These are phyloP conservation scores for Manis crassicaudata DNA, from an alignment of 2,797 vertebrate species.

Conservation along the genomic window DNA sequence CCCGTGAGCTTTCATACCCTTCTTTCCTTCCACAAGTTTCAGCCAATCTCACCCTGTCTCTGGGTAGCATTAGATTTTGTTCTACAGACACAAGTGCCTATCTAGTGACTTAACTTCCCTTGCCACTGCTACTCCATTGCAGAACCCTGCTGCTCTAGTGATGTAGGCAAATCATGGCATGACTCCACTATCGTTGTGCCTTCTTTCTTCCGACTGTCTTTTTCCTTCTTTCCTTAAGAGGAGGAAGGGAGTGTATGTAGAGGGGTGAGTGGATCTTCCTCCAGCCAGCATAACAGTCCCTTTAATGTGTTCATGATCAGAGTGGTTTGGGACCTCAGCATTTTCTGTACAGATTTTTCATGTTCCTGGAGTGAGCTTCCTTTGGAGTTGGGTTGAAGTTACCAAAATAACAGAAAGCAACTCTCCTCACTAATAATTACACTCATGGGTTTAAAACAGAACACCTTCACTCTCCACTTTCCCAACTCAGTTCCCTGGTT, in stretches of 20 bases:
- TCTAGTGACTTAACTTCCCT: not conserved
- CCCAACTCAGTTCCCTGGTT: not conserved
- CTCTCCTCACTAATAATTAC: not conserved
- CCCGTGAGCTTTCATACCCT: not conserved
- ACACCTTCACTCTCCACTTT: not conserved
- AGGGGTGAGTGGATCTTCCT: not conserved
- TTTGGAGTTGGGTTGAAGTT: not conserved
- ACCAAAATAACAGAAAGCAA: not conserved
- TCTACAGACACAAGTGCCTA: not conserved
- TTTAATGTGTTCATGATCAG: not conserved
- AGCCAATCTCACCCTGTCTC: not conserved
- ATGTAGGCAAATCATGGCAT: not conserved
- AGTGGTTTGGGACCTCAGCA: not conserved
- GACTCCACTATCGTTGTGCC: too few relatives aligned
- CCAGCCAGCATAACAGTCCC: not conserved
- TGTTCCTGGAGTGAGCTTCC: not conserved
- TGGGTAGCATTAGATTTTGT: not conserved
- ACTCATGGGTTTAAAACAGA: not conserved
- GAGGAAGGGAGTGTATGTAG: not conserved
- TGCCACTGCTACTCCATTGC: not conserved
- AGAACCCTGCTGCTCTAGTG: not conserved
- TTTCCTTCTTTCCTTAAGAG: not conserved
- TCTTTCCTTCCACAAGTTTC: not conserved
- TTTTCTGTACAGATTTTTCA: conserved; percentile 3
- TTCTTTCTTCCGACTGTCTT: not conserved